Base-by-base conservation (phyloP, 23 tunicate genomes). In the Trididemnum miniatum region DNA sequence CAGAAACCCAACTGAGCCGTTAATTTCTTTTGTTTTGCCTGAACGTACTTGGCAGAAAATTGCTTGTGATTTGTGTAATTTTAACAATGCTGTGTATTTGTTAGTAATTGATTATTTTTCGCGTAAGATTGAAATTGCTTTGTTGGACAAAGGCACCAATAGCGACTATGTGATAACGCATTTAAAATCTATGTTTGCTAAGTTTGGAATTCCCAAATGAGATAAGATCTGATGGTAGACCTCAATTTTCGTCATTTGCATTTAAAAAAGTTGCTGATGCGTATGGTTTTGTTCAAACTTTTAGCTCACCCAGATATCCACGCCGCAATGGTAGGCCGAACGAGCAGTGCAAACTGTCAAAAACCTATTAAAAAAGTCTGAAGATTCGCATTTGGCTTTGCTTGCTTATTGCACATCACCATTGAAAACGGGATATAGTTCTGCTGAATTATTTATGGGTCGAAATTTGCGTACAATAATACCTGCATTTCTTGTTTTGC, bases 271-370 rank as follows among this genome's bases (percentile, higher is more conserved):
- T 49, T 49, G 57, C 57, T 49, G 57, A 49, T 12, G 12, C 57
- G 57, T 49, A 9, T 49, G 18, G 18, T 49, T 49, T 49, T n/a
- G n/a, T n/a, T n/a, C n/a, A n/a, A n/a, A n/a, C n/a, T n/a, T n/a
- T n/a, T n/a, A n/a, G n/a, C n/a, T 9, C 15, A 9, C 57, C 57
- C 12, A 49, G 57, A 49, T 49, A 49, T 49, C 15, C 57, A 12
- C 57, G 18, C 15, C 12, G 57, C 77, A 83, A 83, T 34, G 81
- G 87, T 2, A 51, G 32, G 81, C 87, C 1, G 87, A 83, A 54
- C 34, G 87, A 24, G 64, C 36, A 1, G 87, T 83, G 20, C 80
- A 83, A 24, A 72, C 87, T 32, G 36, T 74, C 35, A 83, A 83
- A 83, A 59, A 51, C 22, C 34, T 83, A 3, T 59, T 83, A 34